These are phyloP conservation scores for Prunella fulvescens DNA, from an alignment of 2,113 vertebrate genomes.

Conservation along the genomic window DNA sequence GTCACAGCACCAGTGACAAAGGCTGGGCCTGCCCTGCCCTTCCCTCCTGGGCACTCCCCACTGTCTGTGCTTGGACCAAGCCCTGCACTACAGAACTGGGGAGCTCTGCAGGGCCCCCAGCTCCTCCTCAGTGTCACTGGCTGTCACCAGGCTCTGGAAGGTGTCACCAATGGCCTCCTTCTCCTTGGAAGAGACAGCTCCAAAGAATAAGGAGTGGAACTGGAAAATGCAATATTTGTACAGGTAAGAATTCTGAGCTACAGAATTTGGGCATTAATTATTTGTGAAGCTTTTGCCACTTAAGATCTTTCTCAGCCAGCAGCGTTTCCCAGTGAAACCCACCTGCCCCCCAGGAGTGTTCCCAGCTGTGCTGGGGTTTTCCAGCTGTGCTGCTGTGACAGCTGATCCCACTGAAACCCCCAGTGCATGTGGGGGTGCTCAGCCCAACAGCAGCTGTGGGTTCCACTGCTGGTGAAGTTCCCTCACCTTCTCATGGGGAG, in stretches of 20 bases:
- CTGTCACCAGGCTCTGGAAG: slow-evolving; percentile 71
- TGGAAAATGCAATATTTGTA: slow-evolving; percentile 39
- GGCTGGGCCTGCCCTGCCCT: background rate
- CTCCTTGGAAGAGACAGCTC: slow-evolving; percentile 72
- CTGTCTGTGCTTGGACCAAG: fast-evolving
- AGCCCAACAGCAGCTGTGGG: background rate
- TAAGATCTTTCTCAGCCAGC: background rate
- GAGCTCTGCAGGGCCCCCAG: background rate
- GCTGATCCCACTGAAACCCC: background rate
- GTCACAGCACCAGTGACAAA: background rate
- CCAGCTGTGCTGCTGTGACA: background rate
- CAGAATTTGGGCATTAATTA: background rate
- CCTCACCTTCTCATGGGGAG: slow-evolving; percentile 41
- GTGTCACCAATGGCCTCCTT: background rate
- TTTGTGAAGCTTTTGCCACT: background rate
- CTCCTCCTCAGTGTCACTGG: slow-evolving; percentile 81
- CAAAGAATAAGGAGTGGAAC: slow-evolving; percentile 87
- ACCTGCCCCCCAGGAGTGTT: background rate
- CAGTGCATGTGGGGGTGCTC: fast-evolving
- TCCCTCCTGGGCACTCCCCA: background rate
- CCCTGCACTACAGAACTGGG: background rate
- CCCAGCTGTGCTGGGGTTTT: background rate
- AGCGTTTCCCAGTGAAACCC: background rate
- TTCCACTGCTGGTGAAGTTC: background rate
- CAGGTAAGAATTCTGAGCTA: background rate